A percentile compares a stretch with the other conserved stretches of the same genome.
Evolutionary conservation across 2,113 vertebrate species (phyloP).

Genomic region (Callopanchax toddi): DNA sequence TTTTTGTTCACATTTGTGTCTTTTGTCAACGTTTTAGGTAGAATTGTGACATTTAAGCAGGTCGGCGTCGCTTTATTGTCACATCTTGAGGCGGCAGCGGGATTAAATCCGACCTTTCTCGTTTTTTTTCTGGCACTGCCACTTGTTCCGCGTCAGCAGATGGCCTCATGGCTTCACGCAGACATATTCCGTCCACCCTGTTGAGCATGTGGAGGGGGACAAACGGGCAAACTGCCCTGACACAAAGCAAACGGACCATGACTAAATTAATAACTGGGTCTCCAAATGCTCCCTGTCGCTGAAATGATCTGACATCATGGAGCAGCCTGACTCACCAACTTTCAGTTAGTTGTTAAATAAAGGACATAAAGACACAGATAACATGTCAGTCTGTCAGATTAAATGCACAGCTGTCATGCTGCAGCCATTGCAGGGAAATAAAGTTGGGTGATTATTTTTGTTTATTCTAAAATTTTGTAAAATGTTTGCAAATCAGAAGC

Average conservation of each 20-base stretch:
- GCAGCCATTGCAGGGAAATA: too few relatives aligned
- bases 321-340: too few relatives aligned
- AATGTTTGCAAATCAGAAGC: not conserved
- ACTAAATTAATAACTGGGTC: slow-evolving; percentile 23
- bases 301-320: not conserved
- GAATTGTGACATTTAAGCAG: too few relatives aligned
- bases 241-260: slow-evolving; percentile 30
- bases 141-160: slow-evolving; percentile 74
- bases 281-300: not conserved
- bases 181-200: slow-evolving; percentile 50
- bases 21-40: not conserved
- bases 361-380: too few relatives aligned
- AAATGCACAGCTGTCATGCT: too few relatives aligned
- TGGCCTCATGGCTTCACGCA: slow-evolving; percentile 58
- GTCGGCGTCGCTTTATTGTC: too few relatives aligned
- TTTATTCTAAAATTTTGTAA: too few relatives aligned
- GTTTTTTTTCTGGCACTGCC: slow-evolving; percentile 56
- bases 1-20: not conserved
- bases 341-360: too few relatives aligned
- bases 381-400: too few relatives aligned
- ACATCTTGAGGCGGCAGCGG: too few relatives aligned
- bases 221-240: slow-evolving; percentile 28
- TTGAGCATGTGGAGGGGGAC: slow-evolving; percentile 36
- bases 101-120: slow-evolving; percentile 3
- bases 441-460: too few relatives aligned